These are phyloP conservation scores for Sitta europaea DNA, from an alignment of 2,113 vertebrate genomes.

Conservation along the genomic window DNA sequence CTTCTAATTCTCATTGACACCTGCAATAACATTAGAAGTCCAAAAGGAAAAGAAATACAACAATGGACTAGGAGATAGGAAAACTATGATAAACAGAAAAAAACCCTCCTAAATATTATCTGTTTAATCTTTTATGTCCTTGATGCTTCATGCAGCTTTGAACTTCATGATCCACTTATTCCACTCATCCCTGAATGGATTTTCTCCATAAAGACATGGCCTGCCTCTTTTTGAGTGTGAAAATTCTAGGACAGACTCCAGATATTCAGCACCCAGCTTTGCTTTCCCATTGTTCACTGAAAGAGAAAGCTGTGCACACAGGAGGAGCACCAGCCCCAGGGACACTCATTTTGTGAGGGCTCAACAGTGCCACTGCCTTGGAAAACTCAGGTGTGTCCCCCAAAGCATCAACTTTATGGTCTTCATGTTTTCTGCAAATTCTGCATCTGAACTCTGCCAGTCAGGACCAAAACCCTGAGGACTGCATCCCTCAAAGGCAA, in stretches of 20 bases:
- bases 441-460: background rate
- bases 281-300: background rate
- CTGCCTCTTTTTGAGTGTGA: background rate
- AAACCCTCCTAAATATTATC: accelerated
- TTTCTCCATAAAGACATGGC: background rate
- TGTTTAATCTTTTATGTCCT: background rate
- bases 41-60: background rate
- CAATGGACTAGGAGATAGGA: background rate
- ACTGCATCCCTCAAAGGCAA: background rate
- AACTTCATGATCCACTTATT: background rate
- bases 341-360: background rate
- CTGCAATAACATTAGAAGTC: background rate
- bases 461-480: background rate
- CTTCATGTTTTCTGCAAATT: background rate
- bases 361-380: background rate
- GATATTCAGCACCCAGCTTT: background rate
- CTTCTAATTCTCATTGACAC: background rate
- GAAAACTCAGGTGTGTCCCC: background rate
- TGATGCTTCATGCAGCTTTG: background rate
- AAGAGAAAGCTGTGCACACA: background rate
- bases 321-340: background rate
- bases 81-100: background rate
- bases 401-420: background rate
- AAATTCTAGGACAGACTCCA: background rate
- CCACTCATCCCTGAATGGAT: background rate